A percentile compares a stretch with the other conserved stretches of the same genome.
phyloP scores from a whole-genome alignment of 2,113 vertebrate species.

The Ictidomys tridecemlineatus region DNA sequence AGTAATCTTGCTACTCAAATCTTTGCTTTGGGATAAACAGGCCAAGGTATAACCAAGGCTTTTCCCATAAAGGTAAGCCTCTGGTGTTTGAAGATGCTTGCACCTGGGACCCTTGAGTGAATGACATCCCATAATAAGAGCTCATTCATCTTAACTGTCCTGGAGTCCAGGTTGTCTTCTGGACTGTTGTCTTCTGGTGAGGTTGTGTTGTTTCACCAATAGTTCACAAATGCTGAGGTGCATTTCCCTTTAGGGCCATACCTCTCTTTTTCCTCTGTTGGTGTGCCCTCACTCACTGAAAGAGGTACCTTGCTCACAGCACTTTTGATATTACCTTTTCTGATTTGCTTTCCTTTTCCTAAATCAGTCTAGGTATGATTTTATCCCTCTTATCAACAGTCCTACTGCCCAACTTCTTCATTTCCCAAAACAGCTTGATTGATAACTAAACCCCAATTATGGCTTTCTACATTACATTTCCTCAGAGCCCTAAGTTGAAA shows the following conservation, averaged over 20 bases:
- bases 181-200: not conserved
- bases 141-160: not conserved
- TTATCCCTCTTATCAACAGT: not conserved
- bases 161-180: not conserved
- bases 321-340: not conserved
- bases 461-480: not conserved
- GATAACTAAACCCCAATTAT: not conserved
- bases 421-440: not conserved
- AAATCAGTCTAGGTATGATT: not conserved
- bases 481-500: not conserved
- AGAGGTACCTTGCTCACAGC: not conserved
- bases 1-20: not conserved
- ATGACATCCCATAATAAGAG: not conserved
- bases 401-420: not conserved
- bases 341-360: not conserved
- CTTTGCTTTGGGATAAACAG: constrained; percentile 26
- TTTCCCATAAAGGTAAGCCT: not conserved
- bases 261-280: not conserved
- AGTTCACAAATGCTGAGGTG: not conserved
- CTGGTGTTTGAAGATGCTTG: not conserved
- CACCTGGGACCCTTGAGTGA: not conserved
- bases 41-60: not conserved
- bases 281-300: not conserved
- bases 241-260: not conserved
- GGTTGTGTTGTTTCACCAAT: not conserved